These are phyloP conservation scores for Loris lydekkerianus DNA, from an alignment of 2,797 vertebrate species.

Conservation along the genomic window DNA sequence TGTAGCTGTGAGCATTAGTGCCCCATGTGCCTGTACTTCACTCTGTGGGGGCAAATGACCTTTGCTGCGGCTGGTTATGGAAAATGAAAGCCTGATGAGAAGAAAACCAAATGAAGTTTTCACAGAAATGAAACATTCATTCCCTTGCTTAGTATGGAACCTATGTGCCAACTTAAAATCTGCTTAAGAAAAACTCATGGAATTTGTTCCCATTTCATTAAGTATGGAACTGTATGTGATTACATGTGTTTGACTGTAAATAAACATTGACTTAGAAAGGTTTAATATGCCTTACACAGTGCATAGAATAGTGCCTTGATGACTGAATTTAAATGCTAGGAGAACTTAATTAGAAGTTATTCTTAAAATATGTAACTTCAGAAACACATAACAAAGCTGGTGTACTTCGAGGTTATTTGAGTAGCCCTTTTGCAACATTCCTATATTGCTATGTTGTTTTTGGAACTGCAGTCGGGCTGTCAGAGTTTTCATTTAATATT, in stretches of 20 bases:
- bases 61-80: constrained; percentile 1
- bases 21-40: background rate
- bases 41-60: background rate
- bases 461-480: constrained; percentile 48
- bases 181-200: background rate
- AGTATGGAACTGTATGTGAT: background rate
- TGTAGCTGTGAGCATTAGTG: background rate
- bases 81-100: constrained; percentile 39
- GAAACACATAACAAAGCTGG: constrained; percentile 60
- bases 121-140: background rate
- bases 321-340: constrained; percentile 60
- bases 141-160: constrained; percentile 35
- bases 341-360: constrained; percentile 59
- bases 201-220: constrained; percentile 55
- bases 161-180: constrained; percentile 36
- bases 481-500: constrained; percentile 35
- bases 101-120: constrained; percentile 51
- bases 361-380: constrained; percentile 45
- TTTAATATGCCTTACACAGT: constrained; percentile 42
- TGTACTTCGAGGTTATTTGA: constrained; percentile 48
- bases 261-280: constrained; percentile 45
- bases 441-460: constrained; percentile 19
- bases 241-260: constrained; percentile 23
- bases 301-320: constrained; percentile 49
- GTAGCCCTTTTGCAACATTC: constrained; percentile 26